Conservation (phyloP, 2,113 vertebrate species). For the Naja naja region DNA sequence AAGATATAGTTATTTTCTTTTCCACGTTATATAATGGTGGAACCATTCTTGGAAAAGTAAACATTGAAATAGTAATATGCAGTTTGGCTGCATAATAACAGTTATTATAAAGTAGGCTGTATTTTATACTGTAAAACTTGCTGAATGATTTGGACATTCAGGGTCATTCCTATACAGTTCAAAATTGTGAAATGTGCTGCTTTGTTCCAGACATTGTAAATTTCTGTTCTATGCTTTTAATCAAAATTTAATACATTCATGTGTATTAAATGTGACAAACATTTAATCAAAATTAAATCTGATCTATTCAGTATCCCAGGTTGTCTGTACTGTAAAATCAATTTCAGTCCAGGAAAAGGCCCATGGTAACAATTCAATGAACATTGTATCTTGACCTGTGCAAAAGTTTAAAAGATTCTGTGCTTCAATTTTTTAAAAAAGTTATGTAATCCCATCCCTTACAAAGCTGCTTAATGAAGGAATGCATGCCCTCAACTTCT, state of each 20-base stretch:
- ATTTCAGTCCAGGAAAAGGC: background rate
- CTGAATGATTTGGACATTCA: background rate
- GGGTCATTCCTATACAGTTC: background rate
- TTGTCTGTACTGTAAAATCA: background rate
- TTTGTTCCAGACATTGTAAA: background rate
- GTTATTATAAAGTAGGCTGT: background rate
- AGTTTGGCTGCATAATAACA: background rate
- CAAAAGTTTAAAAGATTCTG: background rate
- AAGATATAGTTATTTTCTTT: constrained; percentile 41
- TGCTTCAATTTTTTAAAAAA: background rate
- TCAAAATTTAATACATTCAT: background rate
- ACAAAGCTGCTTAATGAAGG: background rate
- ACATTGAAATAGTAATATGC: background rate
- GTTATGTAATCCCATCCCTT: background rate
- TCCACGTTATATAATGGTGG: constrained; percentile 39
- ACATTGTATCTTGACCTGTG: background rate
- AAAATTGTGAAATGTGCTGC: accelerated
- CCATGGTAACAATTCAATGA: background rate
- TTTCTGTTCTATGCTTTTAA: background rate
- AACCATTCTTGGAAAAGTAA: constrained; percentile 30
- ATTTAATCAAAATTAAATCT: background rate
- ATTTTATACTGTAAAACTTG: background rate
- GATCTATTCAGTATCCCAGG: background rate
- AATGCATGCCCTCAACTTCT: background rate
- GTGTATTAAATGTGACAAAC: background rate